Percentiles rank a stretch among this genome's conserved stretches.
These are phyloP conservation scores for Serinus canaria DNA, from an alignment of 2,113 vertebrate species.

Conservation along the genomic window DNA sequence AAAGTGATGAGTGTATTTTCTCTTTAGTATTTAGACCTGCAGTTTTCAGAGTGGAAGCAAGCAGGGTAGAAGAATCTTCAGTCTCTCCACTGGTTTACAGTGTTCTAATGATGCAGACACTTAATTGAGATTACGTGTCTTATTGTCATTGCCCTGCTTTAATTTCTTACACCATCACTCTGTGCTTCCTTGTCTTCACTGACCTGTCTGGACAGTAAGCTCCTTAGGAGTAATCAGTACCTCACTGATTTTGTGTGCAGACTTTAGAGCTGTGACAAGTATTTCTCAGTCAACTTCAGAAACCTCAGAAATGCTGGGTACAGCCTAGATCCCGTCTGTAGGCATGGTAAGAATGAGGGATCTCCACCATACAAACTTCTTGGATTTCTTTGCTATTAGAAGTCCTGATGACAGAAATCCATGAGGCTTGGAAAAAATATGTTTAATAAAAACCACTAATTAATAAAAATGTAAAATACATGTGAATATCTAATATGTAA, in stretches of 20 bases:
- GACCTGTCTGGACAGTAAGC: neutral
- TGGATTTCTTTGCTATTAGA: neutral
- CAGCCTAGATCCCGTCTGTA: neutral
- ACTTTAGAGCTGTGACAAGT: neutral
- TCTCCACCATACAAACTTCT: neutral
- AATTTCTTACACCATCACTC: neutral
- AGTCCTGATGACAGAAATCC: neutral
- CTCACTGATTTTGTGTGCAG: neutral
- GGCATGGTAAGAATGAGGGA: neutral
- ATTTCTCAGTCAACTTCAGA: neutral
- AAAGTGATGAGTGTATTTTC: neutral
- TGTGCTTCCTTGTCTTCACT: neutral
- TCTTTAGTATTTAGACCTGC: neutral
- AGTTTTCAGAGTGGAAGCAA: neutral
- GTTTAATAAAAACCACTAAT: neutral
- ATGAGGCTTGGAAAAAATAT: neutral
- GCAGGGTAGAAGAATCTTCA: neutral
- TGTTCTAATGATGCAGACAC: neutral
- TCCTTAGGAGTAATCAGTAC: neutral
- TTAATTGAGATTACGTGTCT: neutral
- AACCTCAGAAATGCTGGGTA: neutral
- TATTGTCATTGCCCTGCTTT: neutral
- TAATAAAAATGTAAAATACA: neutral
- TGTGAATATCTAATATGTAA: neutral
- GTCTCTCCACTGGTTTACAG: neutral